Evolutionary conservation across 1,140 invertebrate species (phyloP), one percentile per base, ranked within the genome.

Genomic region (Danaus melanippus): DNA sequence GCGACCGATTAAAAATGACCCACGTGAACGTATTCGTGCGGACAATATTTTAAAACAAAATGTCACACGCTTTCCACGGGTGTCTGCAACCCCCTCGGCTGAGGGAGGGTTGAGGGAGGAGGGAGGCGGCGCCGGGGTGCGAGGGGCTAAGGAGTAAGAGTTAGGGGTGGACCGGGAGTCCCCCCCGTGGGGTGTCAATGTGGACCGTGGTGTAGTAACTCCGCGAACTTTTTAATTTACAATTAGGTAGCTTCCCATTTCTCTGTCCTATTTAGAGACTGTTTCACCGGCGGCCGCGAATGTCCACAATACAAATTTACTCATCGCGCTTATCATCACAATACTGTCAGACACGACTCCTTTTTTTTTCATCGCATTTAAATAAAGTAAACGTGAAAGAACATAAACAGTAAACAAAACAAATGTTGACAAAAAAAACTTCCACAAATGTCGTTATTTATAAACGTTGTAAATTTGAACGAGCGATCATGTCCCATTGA

Each of bases 31-130:
- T 86, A 79, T 80, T 83, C 79, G 79, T 70, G 79, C 73, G 78
- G 79, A 81, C 81, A 84, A 86, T 86, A 86, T 86, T 86, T 86
- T 84, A 84, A 84, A 86, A 86, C 84, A 84, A 84, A 86, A 84
- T 86, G 84, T 86, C 84, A 84, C 80, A 86, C 84, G 79, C 81
- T 86, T 84, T 84, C 79, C 76, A 79, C 84, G 79, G 76, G 72
- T 74, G 76, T 75, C 74, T 77, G 64, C 76, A 59, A 70, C 77
- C 66, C 64, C 66, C 62, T 61, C 60, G 66, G 60, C 63, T 64
- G 66, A 58, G 58, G 11, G 58, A 46, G 21, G 52, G 53, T 56
- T 43, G 54, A 53, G 10, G 58, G 12, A 51, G 42, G 56, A 40
- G 48, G 52, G 63, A 51, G 62, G 21, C 21, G 21, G 21, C 21